Evolutionary conservation across 1,140 invertebrate species (phyloP), one percentile per base, ranked within the genome.

Genomic region (Heliconius congener): DNA sequence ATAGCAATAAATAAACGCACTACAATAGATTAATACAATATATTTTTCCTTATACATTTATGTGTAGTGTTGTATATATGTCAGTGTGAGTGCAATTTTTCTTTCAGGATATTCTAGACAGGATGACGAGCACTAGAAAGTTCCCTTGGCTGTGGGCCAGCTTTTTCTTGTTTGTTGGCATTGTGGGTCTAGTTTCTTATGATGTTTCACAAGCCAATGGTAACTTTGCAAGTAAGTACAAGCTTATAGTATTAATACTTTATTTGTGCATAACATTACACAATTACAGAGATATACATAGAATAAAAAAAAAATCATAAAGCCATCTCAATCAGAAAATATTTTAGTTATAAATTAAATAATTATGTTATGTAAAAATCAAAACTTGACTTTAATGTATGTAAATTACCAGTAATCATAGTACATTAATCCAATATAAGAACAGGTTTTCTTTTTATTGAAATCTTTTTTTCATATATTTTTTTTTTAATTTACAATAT

Each of bases 121-220:
- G 91, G 85, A 94, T 94, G 93, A 93, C 92, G 37, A 93, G 92
- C 82, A 90, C 91, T 90, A 94, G 92, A 90, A 92, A 88, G 79
- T 96, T 95, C 87, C 95, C 95, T 87, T 96, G 95, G 95, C 82
- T 95, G 34, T 91, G 95, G 86, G 95, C 95, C 66, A 95, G 93
- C 86, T 91, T 96, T 80, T 84, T 96, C 57, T 83, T 96, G 27
- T 76, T 96, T 46, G 85, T 94, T 3, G 85, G 92, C 66, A 95
- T 96, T 74, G 94, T 86, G 73, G 95, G 94, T 27, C 88, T 94
- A 73, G 83, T 94, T 9, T 81, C 89, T 8, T 93, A 93, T 76
- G 93, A 94, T 88, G 91, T 93, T 11, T 91, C 88, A 3, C 87
- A 78, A 79, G 90, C 84, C 60, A 86, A 85, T 39, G 93, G 93